phyloP scores from a whole-genome alignment of 2,888 invertebrate genomes.

The Pristionchus entomophagus region DNA sequence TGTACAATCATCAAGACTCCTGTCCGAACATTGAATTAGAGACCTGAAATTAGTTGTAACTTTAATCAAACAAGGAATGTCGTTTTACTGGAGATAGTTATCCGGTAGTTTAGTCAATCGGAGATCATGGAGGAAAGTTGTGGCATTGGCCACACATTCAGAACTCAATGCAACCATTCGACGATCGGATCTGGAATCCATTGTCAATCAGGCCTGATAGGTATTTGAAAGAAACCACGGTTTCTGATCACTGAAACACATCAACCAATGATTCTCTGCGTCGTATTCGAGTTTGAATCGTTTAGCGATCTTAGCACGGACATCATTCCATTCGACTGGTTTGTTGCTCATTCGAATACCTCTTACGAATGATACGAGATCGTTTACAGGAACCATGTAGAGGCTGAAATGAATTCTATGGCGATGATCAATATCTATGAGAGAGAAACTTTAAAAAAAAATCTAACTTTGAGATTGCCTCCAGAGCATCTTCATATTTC shows the following conservation, averaged over 20 bases:
- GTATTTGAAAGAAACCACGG: not conserved
- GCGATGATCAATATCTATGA: too few species aligned
- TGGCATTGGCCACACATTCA: not conserved
- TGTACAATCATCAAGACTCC: not conserved
- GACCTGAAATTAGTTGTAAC: not conserved
- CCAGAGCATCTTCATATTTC: too few species aligned
- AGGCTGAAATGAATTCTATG: too few species aligned
- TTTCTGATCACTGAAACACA: not conserved
- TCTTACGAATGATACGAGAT: too few species aligned
- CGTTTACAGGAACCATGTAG: too few species aligned
- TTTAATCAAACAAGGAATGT: not conserved
- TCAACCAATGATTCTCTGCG: not conserved
- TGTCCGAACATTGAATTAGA: not conserved
- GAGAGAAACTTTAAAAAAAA: too few species aligned
- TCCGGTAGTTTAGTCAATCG: not conserved
- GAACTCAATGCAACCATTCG: not conserved
- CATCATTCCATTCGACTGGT: not conserved
- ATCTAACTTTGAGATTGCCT: too few species aligned
- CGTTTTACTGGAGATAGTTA: not conserved
- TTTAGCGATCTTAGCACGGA: not conserved
- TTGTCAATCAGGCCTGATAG: too few species aligned
- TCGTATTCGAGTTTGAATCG: not conserved
- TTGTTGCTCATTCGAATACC: not conserved
- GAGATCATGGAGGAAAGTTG: not conserved
- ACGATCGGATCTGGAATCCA: not conserved